Base-by-base conservation (phyloP, 2,797 vertebrate species). In the Hyperoplus immaculatus region DNA sequence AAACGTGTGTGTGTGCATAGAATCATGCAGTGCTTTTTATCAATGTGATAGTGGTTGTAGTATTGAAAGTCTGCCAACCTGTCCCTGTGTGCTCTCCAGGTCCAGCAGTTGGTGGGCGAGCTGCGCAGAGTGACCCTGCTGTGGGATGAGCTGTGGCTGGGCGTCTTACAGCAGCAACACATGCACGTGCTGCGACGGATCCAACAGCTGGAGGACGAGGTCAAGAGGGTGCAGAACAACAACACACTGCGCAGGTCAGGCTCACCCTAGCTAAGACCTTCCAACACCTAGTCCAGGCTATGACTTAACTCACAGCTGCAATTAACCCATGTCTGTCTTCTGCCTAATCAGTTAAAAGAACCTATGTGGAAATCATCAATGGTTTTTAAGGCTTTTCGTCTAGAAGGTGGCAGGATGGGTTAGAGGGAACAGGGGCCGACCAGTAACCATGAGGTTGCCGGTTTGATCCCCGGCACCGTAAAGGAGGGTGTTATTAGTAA, bases 121-220 rank as follows among this genome's bases (percentile, higher is more conserved):
- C 94, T 99, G 76, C 96, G 98, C 63, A 94, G 98, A 70, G 97
- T 99, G 42, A 99, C 98, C 0, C 93, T 99, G n/a, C 96, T 99
- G 38, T 99, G 98, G 98, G 98, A 99, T 45, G 98, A 99, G 6
- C 95, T 99, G 38, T 99, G 98, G 98, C 82, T 99, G 67, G 98
- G 98, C 0, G 98, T 99, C 18, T 70, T 99, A 2, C 94, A 99
- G 75, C 98, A 99, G 87, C 98, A 99, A 42, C 98, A 99, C 93
- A 99, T 99, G 97, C 97, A 98, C 0, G 98, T 99, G 21, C 94
- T 99, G 73, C 95, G 98, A 11, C 91, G 97, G 63, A 98, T 99
- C 77, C 98, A 99, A 2, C 98, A 99, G 49, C 94, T 99, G 45
- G 98, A 99, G 81, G 98, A 99, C 1, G 98, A 99, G 75, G 98